These are phyloP conservation scores for Eupithecia dodoneata DNA, from an alignment of 2,888 invertebrate genomes.

Conservation along the genomic window DNA sequence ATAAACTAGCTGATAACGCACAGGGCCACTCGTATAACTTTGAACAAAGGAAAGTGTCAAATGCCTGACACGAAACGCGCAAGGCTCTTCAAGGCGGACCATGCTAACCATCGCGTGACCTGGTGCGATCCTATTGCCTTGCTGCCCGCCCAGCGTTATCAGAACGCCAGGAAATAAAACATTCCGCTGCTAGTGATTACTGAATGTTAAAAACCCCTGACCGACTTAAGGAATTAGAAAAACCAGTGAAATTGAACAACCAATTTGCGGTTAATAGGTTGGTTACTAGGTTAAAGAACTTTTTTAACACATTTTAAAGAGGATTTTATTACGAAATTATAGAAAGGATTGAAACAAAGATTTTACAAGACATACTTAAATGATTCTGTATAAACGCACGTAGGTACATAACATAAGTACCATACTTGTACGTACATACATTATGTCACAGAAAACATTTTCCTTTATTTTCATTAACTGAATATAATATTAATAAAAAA, in stretches of 20 bases:
- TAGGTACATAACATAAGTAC: no score
- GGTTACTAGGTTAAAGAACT: neutral
- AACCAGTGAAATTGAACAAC: constrained; percentile 12
- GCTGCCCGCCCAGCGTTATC: constrained; percentile 66
- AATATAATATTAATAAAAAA: neutral
- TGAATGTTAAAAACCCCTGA: constrained; percentile 42
- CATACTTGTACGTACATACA: no score
- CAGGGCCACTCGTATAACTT: constrained; percentile 2
- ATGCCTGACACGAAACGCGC: constrained; percentile 1
- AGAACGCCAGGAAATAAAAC: constrained; percentile 71
- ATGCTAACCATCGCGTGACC: constrained; percentile 69
- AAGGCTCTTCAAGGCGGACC: constrained; percentile 22
- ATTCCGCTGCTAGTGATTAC: constrained; percentile 57
- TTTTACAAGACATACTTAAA: neutral
- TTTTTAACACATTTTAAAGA: neutral
- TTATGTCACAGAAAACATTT: no score
- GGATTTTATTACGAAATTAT: neutral
- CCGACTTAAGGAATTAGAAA: constrained; percentile 32
- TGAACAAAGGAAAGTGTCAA: constrained; percentile 7
- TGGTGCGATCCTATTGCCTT: constrained; percentile 61
- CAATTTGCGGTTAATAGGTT: constrained; percentile 3
- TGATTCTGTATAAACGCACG: no score
- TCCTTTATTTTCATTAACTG: neutral
- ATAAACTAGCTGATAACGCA: neutral
- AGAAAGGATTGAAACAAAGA: neutral